Evolutionary conservation across 2,797 vertebrate species (phyloP).

Genomic region (Anabas testudineus): DNA sequence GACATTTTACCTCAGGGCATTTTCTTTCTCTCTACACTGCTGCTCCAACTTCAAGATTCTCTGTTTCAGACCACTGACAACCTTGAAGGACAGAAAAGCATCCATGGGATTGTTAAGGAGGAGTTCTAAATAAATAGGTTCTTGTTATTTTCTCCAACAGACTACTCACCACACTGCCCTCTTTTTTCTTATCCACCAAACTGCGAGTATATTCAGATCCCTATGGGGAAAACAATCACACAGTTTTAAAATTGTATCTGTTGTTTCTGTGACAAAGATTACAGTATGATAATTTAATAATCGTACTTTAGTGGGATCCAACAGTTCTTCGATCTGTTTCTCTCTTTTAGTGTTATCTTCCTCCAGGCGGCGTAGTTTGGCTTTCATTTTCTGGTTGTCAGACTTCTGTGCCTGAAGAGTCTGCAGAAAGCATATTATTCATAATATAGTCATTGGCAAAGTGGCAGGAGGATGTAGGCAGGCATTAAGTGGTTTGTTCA

Average conservation of each 20-base stretch:
- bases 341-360: slow-evolving; percentile 91
- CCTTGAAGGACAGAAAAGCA: slow-evolving; percentile 72
- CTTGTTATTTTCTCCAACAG: not conserved
- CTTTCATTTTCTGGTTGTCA: slow-evolving; percentile 89
- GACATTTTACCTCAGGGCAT: slow-evolving; percentile 83
- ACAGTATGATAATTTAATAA: not conserved
- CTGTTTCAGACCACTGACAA: slow-evolving; percentile 90
- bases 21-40: slow-evolving; percentile 92
- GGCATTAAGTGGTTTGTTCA: not conserved
- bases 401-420: slow-evolving; percentile 88
- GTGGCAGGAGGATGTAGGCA: not conserved
- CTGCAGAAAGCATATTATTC: slow-evolving; percentile 65
- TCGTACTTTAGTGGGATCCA: slow-evolving; percentile 88
- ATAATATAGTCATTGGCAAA: slow-evolving; percentile 9
- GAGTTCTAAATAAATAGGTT: not conserved
- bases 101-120: not conserved
- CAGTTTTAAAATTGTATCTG: not conserved
- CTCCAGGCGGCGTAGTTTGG: slow-evolving; percentile 90
- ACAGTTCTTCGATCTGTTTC: slow-evolving; percentile 91
- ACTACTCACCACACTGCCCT: slow-evolving; percentile 88
- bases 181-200: slow-evolving; percentile 87
- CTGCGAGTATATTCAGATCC: slow-evolving; percentile 86
- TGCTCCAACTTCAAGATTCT: slow-evolving; percentile 92
- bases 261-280: not conserved
- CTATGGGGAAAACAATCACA: slow-evolving; percentile 69